These are phyloP conservation scores for Stenodera caucasica DNA, from an alignment of 2,888 invertebrate genomes.

Conservation along the genomic window DNA sequence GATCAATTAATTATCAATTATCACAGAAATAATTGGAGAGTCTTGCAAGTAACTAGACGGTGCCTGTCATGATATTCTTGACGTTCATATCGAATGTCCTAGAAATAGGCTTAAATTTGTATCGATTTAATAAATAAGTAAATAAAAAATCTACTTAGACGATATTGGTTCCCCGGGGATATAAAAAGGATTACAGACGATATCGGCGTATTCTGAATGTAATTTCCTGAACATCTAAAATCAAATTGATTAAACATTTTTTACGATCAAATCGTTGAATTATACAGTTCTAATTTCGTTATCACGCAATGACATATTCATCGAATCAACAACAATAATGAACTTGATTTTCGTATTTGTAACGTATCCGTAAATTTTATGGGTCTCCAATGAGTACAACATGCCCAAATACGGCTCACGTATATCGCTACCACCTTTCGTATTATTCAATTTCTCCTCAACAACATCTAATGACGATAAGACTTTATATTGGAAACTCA, in stretches of 20 bases:
- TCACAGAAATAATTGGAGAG: too few relatives aligned
- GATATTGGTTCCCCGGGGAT: slow-evolving; percentile 86
- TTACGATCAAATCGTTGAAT: neutral
- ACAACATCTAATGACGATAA: slow-evolving; percentile 90
- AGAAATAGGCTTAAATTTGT: slow-evolving; percentile 44
- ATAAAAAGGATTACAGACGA: slow-evolving; percentile 96
- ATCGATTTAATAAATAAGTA: neutral
- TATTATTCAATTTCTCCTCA: slow-evolving; percentile 75
- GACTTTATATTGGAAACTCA: slow-evolving; percentile 91
- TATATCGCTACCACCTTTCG: slow-evolving; percentile 71
- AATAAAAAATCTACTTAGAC: slow-evolving; percentile 57
- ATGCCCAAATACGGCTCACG: slow-evolving; percentile 90
- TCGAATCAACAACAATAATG: slow-evolving; percentile 88
- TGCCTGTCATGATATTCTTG: slow-evolving; percentile 60
- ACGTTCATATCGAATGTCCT: slow-evolving; percentile 71
- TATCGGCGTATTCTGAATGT: slow-evolving; percentile 90
- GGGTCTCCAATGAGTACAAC: slow-evolving; percentile 91
- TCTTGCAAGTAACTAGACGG: slow-evolving; percentile 40
- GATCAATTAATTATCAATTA: too few relatives aligned
- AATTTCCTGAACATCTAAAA: slow-evolving; percentile 73
- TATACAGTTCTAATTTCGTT: slow-evolving; percentile 90
- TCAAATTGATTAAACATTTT: slow-evolving; percentile 27
- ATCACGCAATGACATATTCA: slow-evolving; percentile 84
- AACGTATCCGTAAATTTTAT: slow-evolving; percentile 97
- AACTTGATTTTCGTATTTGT: slow-evolving; percentile 97